Evolutionary conservation across 2,797 vertebrate genomes (phyloP), one percentile per base, ranked within the genome.

Genomic region (Argentina silus): DNA sequence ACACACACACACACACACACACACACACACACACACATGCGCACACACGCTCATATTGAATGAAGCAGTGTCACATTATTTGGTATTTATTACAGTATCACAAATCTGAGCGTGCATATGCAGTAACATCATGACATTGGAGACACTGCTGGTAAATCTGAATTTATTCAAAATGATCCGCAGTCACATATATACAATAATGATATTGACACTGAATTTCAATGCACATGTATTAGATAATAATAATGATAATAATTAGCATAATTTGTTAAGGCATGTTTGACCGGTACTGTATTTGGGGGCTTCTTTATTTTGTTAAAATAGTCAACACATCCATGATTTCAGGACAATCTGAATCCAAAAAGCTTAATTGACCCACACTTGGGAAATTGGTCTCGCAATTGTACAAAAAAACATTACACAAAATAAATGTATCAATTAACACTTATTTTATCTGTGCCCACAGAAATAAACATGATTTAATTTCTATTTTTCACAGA

Each of bases 1-100:
- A 70, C 17, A 61, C 23, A 42, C 45, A 19, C 55, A 67, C 57
- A 62, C 60, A 57, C 17, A 75, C 48, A 68, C 43, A 59, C 72
- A 48, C 17, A 44, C 61, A 73, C n/a, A 47, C n/a, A 42, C 2
- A 21, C 7, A 11, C n/a, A 3, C n/a, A n/a, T 6, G 45, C n/a
- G 17, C n/a, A 47, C 43, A 12, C 61, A 63, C 44, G 27, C 27
- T 36, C 27, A 36, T 36, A 36, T 36, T 36, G 27, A 36, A 36
- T 36, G 1, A 36, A 36, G 27, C 4, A 36, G 27, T n/a, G n/a
- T 36, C 27, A 36, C 27, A 36, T 36, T 36, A 36, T 36, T 36
- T 36, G 27, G 27, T 36, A 36, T 36, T 36, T 36, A 36, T 36
- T 36, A 36, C 27, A 36, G 27, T 4, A 36, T 36, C 27, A 36